These are phyloP conservation scores for Eurytemora carolleeae DNA, from an alignment of 1,140 invertebrate genomes.

Conservation along the genomic window DNA sequence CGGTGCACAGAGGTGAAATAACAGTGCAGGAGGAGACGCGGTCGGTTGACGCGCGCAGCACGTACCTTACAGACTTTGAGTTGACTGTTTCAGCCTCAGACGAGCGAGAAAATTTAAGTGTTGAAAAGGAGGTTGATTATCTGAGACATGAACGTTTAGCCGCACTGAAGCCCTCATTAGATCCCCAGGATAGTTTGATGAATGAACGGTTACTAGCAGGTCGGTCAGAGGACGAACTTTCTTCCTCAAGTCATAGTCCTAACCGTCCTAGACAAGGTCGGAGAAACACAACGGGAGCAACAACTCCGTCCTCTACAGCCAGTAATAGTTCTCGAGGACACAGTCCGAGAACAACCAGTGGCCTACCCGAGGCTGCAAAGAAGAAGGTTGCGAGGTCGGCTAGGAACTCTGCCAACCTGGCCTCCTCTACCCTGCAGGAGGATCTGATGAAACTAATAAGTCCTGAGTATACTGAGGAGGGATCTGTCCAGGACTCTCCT, in stretches of 20 bases:
- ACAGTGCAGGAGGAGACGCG: constrained; percentile 1
- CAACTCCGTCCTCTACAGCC: constrained; percentile 17
- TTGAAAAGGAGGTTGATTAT: too few species aligned
- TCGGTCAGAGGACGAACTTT: neutral
- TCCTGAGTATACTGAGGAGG: constrained; percentile 44
- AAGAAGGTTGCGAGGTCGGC: constrained; percentile 23
- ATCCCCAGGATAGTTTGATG: neutral
- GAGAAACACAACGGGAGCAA: constrained; percentile 1
- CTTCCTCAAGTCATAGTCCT: constrained; percentile 14
- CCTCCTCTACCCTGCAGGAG: constrained; percentile 52
- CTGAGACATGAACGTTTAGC: constrained; percentile 21
- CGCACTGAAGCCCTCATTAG: constrained; percentile 19
- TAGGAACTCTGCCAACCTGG: constrained; percentile 35
- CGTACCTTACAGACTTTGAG: constrained; percentile 10
- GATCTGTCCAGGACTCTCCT: constrained; percentile 8
- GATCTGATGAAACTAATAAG: constrained; percentile 71
- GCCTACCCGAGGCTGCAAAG: constrained; percentile 11
- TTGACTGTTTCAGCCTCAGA: too few species aligned
- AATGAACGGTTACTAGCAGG: neutral
- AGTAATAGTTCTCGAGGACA: constrained; percentile 17
- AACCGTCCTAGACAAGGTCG: constrained; percentile 5
- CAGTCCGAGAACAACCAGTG: neutral
- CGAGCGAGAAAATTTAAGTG: too few species aligned
- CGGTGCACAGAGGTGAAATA: neutral
- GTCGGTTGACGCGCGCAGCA: neutral